Evolutionary conservation across 2,888 invertebrate genomes (phyloP).

Genomic region (Drosophila hawaiiensis): DNA sequence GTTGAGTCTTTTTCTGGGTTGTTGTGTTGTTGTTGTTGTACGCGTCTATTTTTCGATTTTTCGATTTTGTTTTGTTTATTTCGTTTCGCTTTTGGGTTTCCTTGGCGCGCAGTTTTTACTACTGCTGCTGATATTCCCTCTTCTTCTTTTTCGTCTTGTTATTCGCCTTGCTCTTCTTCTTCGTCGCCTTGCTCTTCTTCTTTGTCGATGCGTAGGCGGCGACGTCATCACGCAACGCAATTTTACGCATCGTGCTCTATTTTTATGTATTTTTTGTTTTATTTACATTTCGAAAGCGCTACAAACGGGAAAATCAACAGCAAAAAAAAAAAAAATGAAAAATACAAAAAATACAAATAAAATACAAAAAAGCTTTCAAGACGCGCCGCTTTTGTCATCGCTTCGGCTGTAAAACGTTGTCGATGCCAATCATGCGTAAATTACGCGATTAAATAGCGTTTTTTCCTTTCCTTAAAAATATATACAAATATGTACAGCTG

Average conservation of each 20-base stretch:
- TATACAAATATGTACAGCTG: neutral
- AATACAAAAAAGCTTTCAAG: constrained; percentile 38
- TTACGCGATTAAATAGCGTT: constrained; percentile 79
- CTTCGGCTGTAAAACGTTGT: constrained; percentile 55
- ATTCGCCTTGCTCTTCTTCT: constrained; percentile 11
- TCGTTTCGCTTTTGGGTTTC: constrained; percentile 54
- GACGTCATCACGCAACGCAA: constrained; percentile 67
- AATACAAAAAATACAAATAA: neutral
- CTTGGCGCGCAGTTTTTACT: constrained; percentile 40
- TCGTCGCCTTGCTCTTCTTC: neutral
- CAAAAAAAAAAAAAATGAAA: neutral
- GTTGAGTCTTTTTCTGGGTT: constrained; percentile 30
- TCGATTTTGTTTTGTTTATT: constrained; percentile 69
- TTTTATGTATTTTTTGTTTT: constrained; percentile 45
- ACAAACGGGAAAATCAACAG: constrained; percentile 22
- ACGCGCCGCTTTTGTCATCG: constrained; percentile 47
- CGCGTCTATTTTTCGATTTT: constrained; percentile 50
- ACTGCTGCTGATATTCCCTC: constrained; percentile 17
- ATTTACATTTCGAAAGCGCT: constrained; percentile 77
- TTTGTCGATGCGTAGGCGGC: constrained; percentile 49
- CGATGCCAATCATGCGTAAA: constrained; percentile 79
- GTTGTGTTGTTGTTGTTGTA: constrained; percentile 5
- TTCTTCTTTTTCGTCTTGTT: constrained; percentile 1
- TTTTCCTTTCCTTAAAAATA: constrained; percentile 47
- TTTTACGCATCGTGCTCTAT: constrained; percentile 60